These are phyloP conservation scores for Monochamus saltuarius DNA, from an alignment of 1,140 invertebrate species.

Conservation along the genomic window DNA sequence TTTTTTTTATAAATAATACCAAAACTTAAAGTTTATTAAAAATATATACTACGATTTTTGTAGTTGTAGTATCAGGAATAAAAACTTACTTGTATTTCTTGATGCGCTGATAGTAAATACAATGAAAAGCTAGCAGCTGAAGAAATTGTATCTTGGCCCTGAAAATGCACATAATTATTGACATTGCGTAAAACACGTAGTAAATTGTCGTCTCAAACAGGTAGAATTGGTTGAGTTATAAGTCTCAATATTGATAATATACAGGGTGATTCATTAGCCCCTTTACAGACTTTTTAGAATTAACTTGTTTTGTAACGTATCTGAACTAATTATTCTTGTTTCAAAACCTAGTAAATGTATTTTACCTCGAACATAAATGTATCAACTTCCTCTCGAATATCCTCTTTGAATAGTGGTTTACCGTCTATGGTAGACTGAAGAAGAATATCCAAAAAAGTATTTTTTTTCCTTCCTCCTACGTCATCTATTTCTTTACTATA, in stretches of 20 bases:
- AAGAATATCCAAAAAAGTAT: slow-evolving; percentile 75
- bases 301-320: too few relatives aligned
- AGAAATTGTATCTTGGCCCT: slow-evolving; percentile 75
- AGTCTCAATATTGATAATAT: too few relatives aligned
- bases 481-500: slow-evolving; percentile 21
- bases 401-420: slow-evolving; percentile 58
- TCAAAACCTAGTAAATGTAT: too few relatives aligned
- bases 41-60: too few relatives aligned
- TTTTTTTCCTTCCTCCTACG: slow-evolving; percentile 55
- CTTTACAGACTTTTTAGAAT: too few relatives aligned
- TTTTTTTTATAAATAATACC: too few relatives aligned
- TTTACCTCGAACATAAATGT: slow-evolving; percentile 80
- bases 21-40: background rate
- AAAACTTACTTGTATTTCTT: slow-evolving; percentile 57
- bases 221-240: too few relatives aligned
- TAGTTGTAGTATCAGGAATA: background rate
- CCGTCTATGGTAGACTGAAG: slow-evolving; percentile 62
- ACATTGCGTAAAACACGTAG: too few relatives aligned
- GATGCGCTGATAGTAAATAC: slow-evolving; percentile 59
- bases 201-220: too few relatives aligned
- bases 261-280: too few relatives aligned
- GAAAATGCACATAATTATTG: slow-evolving; percentile 51
- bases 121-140: slow-evolving; percentile 58
- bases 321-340: too few relatives aligned
- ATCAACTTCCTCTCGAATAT: slow-evolving; percentile 81